Conservation (phyloP, 37 sponge, comb jelly and placozoan genomes). For the Bolinopsis microptera region DNA sequence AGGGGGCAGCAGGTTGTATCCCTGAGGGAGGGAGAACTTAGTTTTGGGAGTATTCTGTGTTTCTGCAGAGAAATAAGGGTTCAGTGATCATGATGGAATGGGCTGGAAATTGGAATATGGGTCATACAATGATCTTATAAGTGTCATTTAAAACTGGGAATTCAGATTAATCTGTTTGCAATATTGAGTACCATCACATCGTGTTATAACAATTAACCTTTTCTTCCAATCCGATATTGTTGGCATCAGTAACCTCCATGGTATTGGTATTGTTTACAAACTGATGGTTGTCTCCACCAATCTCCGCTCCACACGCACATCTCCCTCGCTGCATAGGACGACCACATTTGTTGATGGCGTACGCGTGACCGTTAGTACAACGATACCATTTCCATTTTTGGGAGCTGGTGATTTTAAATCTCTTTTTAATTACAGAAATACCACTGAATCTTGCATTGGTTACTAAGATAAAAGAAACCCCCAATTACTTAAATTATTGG, state of each 20-base stretch:
- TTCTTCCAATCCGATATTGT: neutral
- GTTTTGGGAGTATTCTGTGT: too few species aligned
- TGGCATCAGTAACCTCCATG: neutral
- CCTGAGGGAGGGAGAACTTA: neutral
- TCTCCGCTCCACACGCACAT: neutral
- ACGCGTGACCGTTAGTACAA: neutral
- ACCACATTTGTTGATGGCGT: constrained; percentile 19
- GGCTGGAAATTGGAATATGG: too few species aligned
- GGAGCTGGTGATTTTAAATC: neutral
- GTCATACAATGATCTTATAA: too few species aligned
- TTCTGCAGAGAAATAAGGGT: too few species aligned
- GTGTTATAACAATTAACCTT: constrained; percentile 1
- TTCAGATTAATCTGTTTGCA: too few species aligned
- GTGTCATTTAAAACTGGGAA: too few species aligned
- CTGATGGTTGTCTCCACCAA: neutral
- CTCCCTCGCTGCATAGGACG: neutral
- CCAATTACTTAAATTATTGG: too few species aligned
- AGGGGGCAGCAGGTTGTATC: constrained; percentile 24
- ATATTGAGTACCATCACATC: too few species aligned
- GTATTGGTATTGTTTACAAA: neutral
- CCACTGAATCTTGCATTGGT: too few species aligned
- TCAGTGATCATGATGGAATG: too few species aligned
- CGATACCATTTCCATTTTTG: neutral
- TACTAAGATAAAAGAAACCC: too few species aligned
- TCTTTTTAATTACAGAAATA: too few species aligned